Conservation (phyloP, 2,797 vertebrate species). For the Coilia nasus region DNA sequence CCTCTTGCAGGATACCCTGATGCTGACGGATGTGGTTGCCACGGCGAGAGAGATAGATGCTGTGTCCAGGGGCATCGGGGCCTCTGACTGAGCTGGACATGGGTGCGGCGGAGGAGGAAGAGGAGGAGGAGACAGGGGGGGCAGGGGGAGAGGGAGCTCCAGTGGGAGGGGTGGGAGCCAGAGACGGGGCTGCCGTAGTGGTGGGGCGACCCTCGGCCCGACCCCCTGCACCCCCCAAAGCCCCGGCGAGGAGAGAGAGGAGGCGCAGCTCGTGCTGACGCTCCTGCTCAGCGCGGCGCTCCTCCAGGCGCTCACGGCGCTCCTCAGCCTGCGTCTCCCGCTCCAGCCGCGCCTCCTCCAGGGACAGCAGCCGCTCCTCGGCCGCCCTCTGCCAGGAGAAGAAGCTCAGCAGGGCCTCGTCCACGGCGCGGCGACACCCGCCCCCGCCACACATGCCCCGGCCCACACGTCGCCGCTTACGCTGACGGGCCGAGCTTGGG, state of each 20-base stretch:
- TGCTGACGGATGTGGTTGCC: constrained; percentile 77
- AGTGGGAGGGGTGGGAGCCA: background rate
- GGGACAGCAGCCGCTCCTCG: constrained; percentile 78
- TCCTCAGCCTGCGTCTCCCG: constrained; percentile 79
- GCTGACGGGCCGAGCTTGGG: constrained; percentile 59
- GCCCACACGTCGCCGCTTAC: constrained; percentile 73
- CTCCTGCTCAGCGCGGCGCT: constrained; percentile 78
- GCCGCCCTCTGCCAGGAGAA: constrained; percentile 72
- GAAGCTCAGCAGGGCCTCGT: constrained; percentile 77
- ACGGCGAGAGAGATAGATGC: constrained; percentile 73
- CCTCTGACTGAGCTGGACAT: constrained; percentile 22
- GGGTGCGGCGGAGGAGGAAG: constrained; percentile 54
- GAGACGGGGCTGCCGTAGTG: background rate
- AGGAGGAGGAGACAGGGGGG: constrained; percentile 53
- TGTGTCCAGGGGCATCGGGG: constrained; percentile 43
- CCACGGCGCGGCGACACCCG: constrained; percentile 55
- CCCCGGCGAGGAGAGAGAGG: constrained; percentile 81
- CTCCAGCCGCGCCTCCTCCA: constrained; percentile 79
- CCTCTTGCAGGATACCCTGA: constrained; percentile 83
- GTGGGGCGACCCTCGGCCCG: background rate
- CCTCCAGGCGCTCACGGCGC: constrained; percentile 81
- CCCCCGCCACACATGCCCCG: constrained; percentile 50
- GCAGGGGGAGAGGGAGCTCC: constrained; percentile 25
- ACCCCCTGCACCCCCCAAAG: constrained; percentile 63
- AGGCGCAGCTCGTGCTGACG: constrained; percentile 83